phyloP scores from a whole-genome alignment of 2,113 vertebrate species.

The Dinomys branickii region DNA sequence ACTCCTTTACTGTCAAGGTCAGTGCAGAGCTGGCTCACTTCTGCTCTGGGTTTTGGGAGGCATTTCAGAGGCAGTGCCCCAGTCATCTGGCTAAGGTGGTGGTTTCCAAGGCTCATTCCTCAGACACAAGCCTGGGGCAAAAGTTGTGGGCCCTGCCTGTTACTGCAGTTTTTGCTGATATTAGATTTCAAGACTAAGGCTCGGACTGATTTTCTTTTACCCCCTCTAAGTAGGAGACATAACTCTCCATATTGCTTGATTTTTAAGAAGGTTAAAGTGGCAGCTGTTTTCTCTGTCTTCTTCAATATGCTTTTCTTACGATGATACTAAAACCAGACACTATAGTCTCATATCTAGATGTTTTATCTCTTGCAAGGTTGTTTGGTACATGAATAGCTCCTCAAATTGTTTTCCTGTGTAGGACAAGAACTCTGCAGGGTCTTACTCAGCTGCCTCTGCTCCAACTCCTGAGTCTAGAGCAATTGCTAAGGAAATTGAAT shows the following conservation, averaged over 20 bases:
- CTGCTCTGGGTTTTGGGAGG: not conserved
- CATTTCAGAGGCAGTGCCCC: not conserved
- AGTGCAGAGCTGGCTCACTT: not conserved
- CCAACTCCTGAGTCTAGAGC: not conserved
- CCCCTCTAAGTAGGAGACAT: not conserved
- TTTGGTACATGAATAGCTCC: not conserved
- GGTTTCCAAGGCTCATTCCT: not conserved
- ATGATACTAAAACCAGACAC: not conserved
- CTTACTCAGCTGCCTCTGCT: too few species aligned
- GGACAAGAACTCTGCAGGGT: not conserved
- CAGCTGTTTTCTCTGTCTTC: not conserved
- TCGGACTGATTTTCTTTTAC: not conserved
- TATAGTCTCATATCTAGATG: accelerated
- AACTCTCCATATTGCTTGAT: not conserved
- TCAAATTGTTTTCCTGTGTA: not conserved
- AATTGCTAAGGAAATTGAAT: not conserved
- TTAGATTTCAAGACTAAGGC: not conserved
- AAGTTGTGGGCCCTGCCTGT: not conserved
- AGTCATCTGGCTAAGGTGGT: not conserved
- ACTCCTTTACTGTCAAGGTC: not conserved
- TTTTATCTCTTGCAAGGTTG: not conserved
- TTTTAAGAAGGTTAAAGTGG: not conserved
- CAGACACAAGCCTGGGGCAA: accelerated
- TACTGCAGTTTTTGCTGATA: not conserved
- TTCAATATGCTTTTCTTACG: not conserved